Percentiles rank a stretch among this genome's conserved stretches.
Evolutionary conservation across 1,140 invertebrate genomes (phyloP).

Genomic region (Vanessa atalanta): DNA sequence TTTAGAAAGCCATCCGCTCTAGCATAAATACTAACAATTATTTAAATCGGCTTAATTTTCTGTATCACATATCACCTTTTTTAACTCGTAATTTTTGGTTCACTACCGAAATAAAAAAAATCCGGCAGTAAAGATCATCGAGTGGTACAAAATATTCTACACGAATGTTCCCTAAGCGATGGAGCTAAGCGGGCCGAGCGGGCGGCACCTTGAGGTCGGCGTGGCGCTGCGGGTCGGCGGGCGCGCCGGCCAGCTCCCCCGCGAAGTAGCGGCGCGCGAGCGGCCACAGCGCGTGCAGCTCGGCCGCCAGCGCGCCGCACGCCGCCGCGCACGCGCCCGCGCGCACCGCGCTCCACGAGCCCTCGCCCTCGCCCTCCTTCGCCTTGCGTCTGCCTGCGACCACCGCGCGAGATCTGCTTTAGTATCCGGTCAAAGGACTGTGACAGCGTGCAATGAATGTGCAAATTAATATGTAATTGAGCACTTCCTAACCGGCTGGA

Average conservation of each 20-base stretch:
- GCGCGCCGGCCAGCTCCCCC: slow-evolving; percentile 65
- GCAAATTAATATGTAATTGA: too few relatives aligned
- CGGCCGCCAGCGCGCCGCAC: slow-evolving; percentile 61
- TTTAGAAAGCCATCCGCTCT: too few relatives aligned
- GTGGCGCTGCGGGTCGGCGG: slow-evolving; percentile 48
- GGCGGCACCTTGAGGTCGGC: slow-evolving; percentile 57
- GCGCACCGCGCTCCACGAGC: slow-evolving; percentile 51
- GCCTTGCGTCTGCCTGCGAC: slow-evolving; percentile 22
- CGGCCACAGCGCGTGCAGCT: slow-evolving; percentile 71
- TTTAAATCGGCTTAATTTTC: too few relatives aligned
- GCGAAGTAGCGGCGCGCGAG: slow-evolving; percentile 69
- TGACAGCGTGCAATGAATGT: too few relatives aligned
- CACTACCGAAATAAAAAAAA: too few relatives aligned
- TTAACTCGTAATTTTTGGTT: too few relatives aligned
- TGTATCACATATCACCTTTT: too few relatives aligned
- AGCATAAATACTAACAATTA: too few relatives aligned
- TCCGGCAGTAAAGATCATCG: neutral
- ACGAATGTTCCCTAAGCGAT: neutral
- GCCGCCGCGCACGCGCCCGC: slow-evolving; percentile 62
- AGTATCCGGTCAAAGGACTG: too few relatives aligned
- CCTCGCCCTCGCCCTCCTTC: slow-evolving; percentile 39
- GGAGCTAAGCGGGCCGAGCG: neutral
- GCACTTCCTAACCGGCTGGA: too few relatives aligned
- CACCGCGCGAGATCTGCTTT: too few relatives aligned
- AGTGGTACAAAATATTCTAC: neutral